Base-by-base conservation (phyloP, 2,888 invertebrate genomes). In the Gymnoscelis rufifasciata region DNA sequence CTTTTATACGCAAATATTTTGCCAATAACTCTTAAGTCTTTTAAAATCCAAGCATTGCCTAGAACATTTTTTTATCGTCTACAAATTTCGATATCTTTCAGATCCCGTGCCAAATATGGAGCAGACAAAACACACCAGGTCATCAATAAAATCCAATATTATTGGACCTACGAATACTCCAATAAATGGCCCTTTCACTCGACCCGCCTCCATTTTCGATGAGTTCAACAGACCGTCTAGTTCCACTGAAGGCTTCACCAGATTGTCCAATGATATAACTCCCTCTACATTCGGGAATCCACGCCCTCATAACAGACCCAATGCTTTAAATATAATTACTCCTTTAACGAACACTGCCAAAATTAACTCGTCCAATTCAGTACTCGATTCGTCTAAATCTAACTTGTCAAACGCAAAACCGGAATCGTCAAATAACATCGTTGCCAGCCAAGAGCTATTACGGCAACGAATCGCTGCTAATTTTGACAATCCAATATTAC, bases 61-160 rank as follows among this genome's bases (percentile, higher is more conserved):
- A n/a, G n/a, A n/a, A n/a, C n/a, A n/a, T n/a, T n/a, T n/a, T n/a
- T n/a, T n/a, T n/a, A n/a, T n/a, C n/a, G n/a, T n/a, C n/a, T n/a
- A n/a, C 12, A 39, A 40, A 12, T 15, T 19, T 29, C 11, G 30
- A 40, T 23, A 14, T 6, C 19, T 59, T 59, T 36, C 71, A 74
- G 60, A 68, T 53, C 69, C 69, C 0, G 39, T 52, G 3, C 67
- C 68, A 1, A 82, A 62, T 51, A 66, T 63, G 46, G 68, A 66
- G 2, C 46, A 50, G 0, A 52, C 54, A 7, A 54, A 46, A 40
- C 13, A 38, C 15, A 48, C 33, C 30, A 41, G 27, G 36, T 38
- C 44, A 3, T 0, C 36, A 5, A 3, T 41, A 14, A 49, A 45
- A 15, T 42, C n/a, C 7, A 36, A 39, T 26, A 7, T 37, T 2